Conservation (phyloP, 2,113 vertebrate genomes). For the Phrynosoma blainvillii region DNA sequence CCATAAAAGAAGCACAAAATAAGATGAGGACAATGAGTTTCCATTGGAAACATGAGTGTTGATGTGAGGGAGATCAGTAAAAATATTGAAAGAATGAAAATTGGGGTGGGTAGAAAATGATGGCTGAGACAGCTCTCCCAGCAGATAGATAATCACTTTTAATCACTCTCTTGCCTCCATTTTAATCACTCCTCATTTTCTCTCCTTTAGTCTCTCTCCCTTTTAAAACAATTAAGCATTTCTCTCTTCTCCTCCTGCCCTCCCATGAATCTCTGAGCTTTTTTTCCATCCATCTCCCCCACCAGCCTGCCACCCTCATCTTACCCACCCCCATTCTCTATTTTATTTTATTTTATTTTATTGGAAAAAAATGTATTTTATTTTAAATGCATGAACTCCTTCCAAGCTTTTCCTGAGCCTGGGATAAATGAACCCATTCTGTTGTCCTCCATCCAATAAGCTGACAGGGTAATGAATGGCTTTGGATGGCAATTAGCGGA, state of each 20-base stretch:
- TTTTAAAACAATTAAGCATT: background rate
- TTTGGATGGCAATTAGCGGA: conserved; percentile 77
- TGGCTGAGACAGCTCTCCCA: background rate
- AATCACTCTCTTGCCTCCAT: conserved; percentile 3
- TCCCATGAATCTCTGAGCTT: background rate
- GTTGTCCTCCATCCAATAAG: conserved; percentile 66
- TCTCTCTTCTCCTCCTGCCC: background rate
- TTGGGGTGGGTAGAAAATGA: background rate
- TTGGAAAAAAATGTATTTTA: background rate
- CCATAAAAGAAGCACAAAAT: background rate
- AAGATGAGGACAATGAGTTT: background rate
- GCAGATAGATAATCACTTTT: background rate
- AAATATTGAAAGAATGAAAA: background rate
- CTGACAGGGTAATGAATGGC: conserved; percentile 80
- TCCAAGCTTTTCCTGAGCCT: conserved; percentile 38
- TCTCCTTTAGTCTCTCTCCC: background rate
- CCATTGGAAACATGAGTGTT: background rate
- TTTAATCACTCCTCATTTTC: conserved; percentile 2
- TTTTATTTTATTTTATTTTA: background rate
- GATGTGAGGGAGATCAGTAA: background rate
- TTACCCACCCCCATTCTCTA: background rate
- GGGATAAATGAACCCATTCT: conserved; percentile 51
- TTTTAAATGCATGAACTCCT: conserved; percentile 35
- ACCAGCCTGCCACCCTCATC: background rate
- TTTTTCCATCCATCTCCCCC: background rate